Percentiles rank a stretch among this genome's conserved stretches.
These are phyloP conservation scores for Pluvialis apricaria DNA, from an alignment of 2,113 vertebrate species.

Conservation along the genomic window DNA sequence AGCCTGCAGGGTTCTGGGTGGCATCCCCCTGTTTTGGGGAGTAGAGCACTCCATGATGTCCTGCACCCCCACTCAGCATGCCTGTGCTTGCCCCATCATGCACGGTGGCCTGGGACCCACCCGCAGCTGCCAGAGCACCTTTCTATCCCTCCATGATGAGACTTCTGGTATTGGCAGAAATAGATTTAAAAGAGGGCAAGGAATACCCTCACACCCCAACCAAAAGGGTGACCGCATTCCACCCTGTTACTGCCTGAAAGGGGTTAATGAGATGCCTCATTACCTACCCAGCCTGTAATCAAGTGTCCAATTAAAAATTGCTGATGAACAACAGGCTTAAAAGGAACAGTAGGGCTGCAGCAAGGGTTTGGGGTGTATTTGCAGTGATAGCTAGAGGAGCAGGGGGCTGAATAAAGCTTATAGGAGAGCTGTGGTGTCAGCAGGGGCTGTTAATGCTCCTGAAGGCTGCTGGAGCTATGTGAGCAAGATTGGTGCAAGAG, in stretches of 20 bases:
- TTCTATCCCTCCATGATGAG: rapidly evolving
- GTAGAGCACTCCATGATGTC: neutral
- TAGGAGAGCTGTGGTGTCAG: neutral
- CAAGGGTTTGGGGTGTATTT: neutral
- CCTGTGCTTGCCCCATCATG: neutral
- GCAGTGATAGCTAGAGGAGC: neutral
- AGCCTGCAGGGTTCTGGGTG: rapidly evolving
- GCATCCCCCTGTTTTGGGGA: neutral
- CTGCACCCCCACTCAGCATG: rapidly evolving
- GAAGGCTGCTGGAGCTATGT: rapidly evolving
- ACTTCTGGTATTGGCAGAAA: neutral
- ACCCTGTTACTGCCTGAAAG: neutral
- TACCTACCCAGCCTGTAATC: neutral
- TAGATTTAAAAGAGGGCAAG: too few relatives aligned
- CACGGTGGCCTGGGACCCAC: neutral
- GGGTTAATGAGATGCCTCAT: neutral
- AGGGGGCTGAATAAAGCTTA: neutral
- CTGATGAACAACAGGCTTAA: neutral
- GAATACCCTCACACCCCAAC: neutral
- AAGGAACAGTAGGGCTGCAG: neutral
- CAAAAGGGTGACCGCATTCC: neutral
- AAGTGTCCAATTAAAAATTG: neutral
- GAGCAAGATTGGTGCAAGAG: neutral
- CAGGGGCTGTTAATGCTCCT: neutral
- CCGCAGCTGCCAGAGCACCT: neutral